Conservation (phyloP, 1,140 invertebrate genomes). For the Drosophila lowei region DNA sequence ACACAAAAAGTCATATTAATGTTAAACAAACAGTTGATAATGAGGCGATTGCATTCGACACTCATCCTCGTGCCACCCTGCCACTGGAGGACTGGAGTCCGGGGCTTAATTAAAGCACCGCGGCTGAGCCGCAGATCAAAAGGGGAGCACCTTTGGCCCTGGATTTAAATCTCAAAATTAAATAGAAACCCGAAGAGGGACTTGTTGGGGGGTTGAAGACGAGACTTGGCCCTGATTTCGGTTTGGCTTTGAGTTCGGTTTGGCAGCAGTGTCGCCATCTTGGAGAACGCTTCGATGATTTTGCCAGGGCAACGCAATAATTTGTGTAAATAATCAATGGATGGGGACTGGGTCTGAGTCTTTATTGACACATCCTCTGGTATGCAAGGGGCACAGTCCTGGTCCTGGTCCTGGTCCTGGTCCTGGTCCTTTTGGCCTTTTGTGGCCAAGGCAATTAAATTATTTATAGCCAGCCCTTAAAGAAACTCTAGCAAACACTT, state of each 20-base stretch:
- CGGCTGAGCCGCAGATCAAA: constrained; percentile 3
- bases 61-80: not conserved
- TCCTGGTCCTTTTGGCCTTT: constrained; percentile 27
- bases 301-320: constrained; percentile 61
- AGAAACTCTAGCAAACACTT: constrained; percentile 20
- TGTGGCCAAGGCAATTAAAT: constrained; percentile 61
- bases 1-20: constrained; percentile 28
- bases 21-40: constrained; percentile 16
- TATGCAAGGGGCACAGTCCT: constrained; percentile 24
- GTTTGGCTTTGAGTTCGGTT: constrained; percentile 29
- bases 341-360: not conserved
- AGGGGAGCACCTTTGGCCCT: constrained; percentile 20
- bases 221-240: constrained; percentile 45
- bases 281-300: constrained; percentile 47
- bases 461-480: constrained; percentile 49
- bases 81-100: not conserved
- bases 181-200: constrained; percentile 19
- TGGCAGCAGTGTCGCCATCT: constrained; percentile 53
- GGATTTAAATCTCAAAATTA: constrained; percentile 49
- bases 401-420: too few relatives aligned
- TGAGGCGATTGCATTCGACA: not conserved
- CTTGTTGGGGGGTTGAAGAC: constrained; percentile 11
- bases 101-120: too few relatives aligned
- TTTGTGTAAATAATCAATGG: constrained; percentile 67
- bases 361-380: constrained; percentile 55